Evolutionary conservation across 2,888 invertebrate genomes (phyloP), one percentile per base, ranked within the genome.

Genomic region (Tetrapedia diversipes): DNA sequence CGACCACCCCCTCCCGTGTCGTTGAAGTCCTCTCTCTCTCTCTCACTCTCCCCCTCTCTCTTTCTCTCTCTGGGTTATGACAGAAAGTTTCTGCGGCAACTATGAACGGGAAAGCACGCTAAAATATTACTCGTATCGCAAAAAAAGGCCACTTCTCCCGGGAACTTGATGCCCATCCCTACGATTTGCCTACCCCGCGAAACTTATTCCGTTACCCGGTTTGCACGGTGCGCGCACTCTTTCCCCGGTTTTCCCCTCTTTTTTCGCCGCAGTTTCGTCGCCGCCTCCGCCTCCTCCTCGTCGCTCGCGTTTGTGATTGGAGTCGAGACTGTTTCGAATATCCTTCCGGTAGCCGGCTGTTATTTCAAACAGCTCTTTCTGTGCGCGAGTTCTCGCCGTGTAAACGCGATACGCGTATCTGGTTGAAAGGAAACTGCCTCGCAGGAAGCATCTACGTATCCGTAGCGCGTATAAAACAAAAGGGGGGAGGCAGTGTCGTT

Each of bases 121-220:
- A 86, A 89, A 89, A 89, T 88, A 89, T 89, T 87, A 87, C 86
- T 81, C 84, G 84, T 82, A 84, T 85, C 81, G 80, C 77, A 80
- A 77, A 82, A 86, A 84, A 85, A 82, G n/a, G 80, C 74, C 86
- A 84, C 86, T 85, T 85, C 86, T 83, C 82, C 80, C 75, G 66
- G 66, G 80, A 87, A 86, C 69, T 77, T 63, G 64, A 69, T 69
- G 66, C 66, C 65, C 56, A 60, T 76, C 24, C 77, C 63, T 41
- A 77, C 80, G 77, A 82, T 77, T 69, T 68, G 66, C 61, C 74
- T 67, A n/a, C 70, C n/a, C n/a, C 69, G 14, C 68, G 69, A 77
- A 72, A 73, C 71, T 77, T 66, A 47, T 67, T 41, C 66, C 61
- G 66, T 72, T 68, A 77, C 37, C 37, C 63, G 49, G 69, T 71